Conservation (phyloP, 2,113 vertebrate species). For the Pelecanoides urinatrix region DNA sequence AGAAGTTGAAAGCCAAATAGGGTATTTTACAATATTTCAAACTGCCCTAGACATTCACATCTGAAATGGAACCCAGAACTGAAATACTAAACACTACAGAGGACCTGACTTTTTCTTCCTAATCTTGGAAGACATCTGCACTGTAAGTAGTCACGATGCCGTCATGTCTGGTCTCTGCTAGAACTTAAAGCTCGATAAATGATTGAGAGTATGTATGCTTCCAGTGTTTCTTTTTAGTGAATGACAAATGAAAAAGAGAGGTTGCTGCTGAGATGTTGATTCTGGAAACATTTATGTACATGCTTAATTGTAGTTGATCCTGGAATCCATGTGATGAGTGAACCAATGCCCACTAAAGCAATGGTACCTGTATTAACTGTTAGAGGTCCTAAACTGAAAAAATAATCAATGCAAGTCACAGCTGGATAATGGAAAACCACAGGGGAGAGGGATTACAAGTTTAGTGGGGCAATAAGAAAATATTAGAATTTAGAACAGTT, state of each 20-base stretch:
- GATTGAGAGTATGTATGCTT: neutral
- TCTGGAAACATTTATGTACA: neutral
- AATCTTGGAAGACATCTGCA: neutral
- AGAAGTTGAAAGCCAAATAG: neutral
- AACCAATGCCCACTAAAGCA: neutral
- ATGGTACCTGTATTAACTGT: neutral
- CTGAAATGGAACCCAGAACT: neutral
- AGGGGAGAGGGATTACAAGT: neutral
- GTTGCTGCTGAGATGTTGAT: neutral
- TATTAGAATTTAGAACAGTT: neutral
- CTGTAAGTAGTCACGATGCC: neutral
- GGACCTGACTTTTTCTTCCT: neutral
- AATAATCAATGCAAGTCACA: neutral
- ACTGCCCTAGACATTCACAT: neutral
- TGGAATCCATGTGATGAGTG: neutral
- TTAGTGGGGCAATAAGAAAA: conserved; percentile 6
- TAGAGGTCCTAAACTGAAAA: neutral
- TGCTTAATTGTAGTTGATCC: neutral
- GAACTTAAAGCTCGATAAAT: neutral
- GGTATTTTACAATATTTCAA: neutral
- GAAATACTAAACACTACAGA: neutral
- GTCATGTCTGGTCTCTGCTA: neutral
- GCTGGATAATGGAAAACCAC: neutral
- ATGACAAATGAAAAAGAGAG: neutral
- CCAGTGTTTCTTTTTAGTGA: neutral